A percentile compares a stretch with the other conserved stretches of the same genome.
Conservation (phyloP, 2,113 vertebrate genomes). For the Aplodontia rufa region DNA sequence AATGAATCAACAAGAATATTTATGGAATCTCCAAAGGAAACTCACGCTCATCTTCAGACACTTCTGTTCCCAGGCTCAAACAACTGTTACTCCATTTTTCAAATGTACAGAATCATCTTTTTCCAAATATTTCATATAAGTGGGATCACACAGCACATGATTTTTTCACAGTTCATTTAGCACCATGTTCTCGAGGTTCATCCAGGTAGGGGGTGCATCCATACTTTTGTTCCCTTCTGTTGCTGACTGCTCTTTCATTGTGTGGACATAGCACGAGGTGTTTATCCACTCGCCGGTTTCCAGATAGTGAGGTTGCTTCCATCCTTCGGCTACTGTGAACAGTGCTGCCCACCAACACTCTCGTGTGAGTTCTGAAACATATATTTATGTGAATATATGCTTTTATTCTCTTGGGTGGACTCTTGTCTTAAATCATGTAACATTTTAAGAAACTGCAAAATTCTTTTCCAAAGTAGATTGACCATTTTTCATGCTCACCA, state of each 20-base stretch:
- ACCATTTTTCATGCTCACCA: neutral
- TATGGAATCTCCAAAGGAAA: neutral
- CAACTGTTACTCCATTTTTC: neutral
- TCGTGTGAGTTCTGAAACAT: neutral
- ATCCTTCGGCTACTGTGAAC: neutral
- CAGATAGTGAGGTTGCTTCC: neutral
- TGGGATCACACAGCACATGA: neutral
- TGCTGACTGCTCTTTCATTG: too few species aligned
- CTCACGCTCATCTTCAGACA: neutral
- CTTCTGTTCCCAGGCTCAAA: too few species aligned
- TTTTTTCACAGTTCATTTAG: neutral
- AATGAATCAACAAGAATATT: neutral
- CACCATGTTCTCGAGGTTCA: neutral
- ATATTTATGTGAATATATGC: neutral
- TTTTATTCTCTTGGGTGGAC: neutral
- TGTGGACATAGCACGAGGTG: neutral
- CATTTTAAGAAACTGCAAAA: neutral
- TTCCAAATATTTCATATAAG: neutral
- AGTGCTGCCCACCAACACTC: neutral
- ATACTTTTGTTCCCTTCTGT: neutral
- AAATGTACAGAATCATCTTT: neutral
- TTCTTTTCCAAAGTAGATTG: too few species aligned
- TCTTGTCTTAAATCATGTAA: neutral
- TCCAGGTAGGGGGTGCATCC: accelerated
- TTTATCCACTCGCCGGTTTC: neutral